Base-by-base conservation (phyloP, 2,113 vertebrate species). In the Saccopteryx bilineata region DNA sequence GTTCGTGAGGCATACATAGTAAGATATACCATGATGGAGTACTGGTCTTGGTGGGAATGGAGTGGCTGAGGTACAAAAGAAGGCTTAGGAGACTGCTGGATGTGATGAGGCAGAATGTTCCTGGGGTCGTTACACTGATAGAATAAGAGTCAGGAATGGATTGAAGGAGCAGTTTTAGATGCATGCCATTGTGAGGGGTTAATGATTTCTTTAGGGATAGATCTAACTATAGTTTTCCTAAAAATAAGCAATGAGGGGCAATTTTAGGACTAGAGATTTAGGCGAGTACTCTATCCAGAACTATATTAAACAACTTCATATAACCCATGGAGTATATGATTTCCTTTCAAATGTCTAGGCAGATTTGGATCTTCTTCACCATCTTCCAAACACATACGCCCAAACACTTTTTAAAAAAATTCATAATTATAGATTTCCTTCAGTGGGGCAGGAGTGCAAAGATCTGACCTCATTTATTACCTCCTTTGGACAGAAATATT, bases 161-260 rank as follows among this genome's bases (percentile, higher is more conserved):
- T 11, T 39, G 93, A 91, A 68, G 52, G 33, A 88, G n/a, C 61
- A 75, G 18, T 92, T 74, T 87, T 58, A 52, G 31, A 58, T 75
- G 46, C 26, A 26, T 11, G 9, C 28, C 23, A 63, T 85, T 85
- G 26, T 72, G 23, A 90, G 14, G 46, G 24, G 48, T 76, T 78
- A 52, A 19, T 23, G 12, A 56, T 13, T 78, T 71, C 24, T 72
- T 72, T 52, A 11, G 39, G 23, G 63, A 33, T 85, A 52, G 33
- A 15, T 85, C 72, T 79, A 31, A 63, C 52, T 90, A 79, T 39
- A 2, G 4, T 61, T 71, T 21, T 65, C 46, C 91, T 63, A 65
- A 71, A 79, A 79, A 71, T 63, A 78, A 65, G 48, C n/a, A 71
- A n/a, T 56, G 26, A 54, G n/a, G 19, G 19, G 3, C 10, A 65